Evolutionary conservation across 2,113 vertebrate genomes (phyloP), one percentile per base, ranked within the genome.

Genomic region (Phyllostomus hastatus): DNA sequence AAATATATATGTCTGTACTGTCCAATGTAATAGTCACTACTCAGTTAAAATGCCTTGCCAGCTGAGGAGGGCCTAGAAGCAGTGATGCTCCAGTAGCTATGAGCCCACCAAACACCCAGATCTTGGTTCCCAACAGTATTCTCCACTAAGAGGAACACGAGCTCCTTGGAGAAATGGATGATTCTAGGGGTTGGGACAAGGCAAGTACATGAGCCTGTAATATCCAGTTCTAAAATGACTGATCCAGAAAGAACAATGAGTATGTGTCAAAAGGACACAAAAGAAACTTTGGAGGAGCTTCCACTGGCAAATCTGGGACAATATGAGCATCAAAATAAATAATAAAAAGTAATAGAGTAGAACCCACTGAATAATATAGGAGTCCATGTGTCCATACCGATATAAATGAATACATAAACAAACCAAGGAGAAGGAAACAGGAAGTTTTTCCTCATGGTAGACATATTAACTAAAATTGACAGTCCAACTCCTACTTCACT

Each of bases 261-360:
- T 50, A 64, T 43, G 84, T 33, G 20, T 69, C 57, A 87, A 85
- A 80, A 92, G 33, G 31, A 90, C 41, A 94, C 8, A 33, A n/a
- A 72, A 84, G 52, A 86, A 82, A 83, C 1, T 31, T 17, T 38
- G n/a, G 59, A 80, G 22, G 17, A 5, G 26, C 41, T 76, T 24
- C 84, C 38, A 86, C 1, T 85, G 54, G n/a, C 38, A 85, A 92
- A 83, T 80, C n/a, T 76, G 75, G 15, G 43, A 92, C 19, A 88
- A 88, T 70, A 1, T 84, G 43, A 95, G 50, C 87, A 96, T 22
- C 35, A 91, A 92, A 85, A 91, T 85, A 75, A 69, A 20, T 31
- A 88, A 75, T 38, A 70, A 76, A 64, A 90, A 87, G 67, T 50
- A 82, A 64, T 1, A 67, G 26, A 38, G 61, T 70, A 88, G 78